phyloP scores from a whole-genome alignment of 2,113 vertebrate genomes.

The Sinosuthora webbiana region DNA sequence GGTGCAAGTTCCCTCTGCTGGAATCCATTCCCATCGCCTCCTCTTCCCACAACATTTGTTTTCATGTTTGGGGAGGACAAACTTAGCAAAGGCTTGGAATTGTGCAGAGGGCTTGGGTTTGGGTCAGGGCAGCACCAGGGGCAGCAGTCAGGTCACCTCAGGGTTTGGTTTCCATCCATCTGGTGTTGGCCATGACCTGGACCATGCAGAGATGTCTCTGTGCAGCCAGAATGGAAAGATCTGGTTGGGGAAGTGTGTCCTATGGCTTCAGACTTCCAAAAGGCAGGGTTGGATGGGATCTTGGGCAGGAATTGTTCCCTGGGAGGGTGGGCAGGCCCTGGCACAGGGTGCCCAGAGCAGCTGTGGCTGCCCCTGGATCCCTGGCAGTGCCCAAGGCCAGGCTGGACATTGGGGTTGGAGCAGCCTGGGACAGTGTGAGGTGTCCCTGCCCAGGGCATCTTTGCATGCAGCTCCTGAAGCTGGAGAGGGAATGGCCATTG shows the following conservation, averaged over 20 bases:
- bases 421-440: neutral
- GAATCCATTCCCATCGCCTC: neutral
- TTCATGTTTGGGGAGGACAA: neutral
- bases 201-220: neutral
- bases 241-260: neutral
- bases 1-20: neutral
- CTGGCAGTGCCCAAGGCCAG: neutral
- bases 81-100: neutral
- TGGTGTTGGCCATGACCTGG: neutral
- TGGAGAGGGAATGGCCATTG: neutral
- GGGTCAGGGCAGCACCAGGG: neutral
- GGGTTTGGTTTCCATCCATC: neutral
- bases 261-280: neutral
- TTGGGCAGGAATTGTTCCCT: neutral
- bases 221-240: neutral
- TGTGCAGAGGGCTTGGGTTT: neutral
- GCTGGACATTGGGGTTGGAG: neutral
- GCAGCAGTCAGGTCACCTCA: neutral
- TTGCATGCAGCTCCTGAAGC: neutral
- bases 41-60: neutral
- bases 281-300: accelerated
- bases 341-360: neutral
- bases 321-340: neutral
- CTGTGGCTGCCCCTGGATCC: neutral
- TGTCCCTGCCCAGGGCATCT: neutral